These are phyloP conservation scores for Pollachius pollachius DNA, from an alignment of 2,113 vertebrate genomes.

Conservation along the genomic window DNA sequence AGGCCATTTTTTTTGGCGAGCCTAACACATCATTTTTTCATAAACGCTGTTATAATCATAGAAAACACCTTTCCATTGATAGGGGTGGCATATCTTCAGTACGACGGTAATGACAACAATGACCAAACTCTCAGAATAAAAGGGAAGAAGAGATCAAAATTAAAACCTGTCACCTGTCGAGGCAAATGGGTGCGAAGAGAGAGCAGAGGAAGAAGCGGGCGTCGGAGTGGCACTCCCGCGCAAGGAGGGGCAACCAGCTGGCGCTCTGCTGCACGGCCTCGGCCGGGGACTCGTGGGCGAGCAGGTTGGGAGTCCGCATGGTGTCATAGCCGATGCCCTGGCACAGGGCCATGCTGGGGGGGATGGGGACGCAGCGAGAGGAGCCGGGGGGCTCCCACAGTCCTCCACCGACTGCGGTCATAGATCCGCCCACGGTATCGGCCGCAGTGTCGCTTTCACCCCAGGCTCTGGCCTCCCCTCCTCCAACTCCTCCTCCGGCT, in stretches of 20 bases:
- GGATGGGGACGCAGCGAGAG: slow-evolving; percentile 73
- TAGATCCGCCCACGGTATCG: slow-evolving; percentile 31
- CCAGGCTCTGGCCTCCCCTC: slow-evolving; percentile 23
- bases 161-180: slow-evolving; percentile 76
- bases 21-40: too few species aligned
- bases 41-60: too few species aligned
- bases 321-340: slow-evolving; percentile 79
- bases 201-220: slow-evolving; percentile 85
- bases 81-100: too few species aligned
- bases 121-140: too few species aligned
- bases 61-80: too few species aligned
- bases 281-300: slow-evolving; percentile 78
- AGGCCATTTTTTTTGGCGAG: too few species aligned
- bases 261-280: slow-evolving; percentile 82
- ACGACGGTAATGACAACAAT: too few species aligned
- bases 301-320: slow-evolving; percentile 82
- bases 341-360: slow-evolving; percentile 77
- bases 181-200: slow-evolving; percentile 82
- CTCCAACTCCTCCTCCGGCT: slow-evolving; percentile 14
- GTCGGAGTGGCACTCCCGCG: slow-evolving; percentile 79
- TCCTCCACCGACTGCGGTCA: slow-evolving; percentile 32
- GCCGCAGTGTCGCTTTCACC: slow-evolving; percentile 16
- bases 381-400: slow-evolving; percentile 73
- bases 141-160: not conserved
- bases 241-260: slow-evolving; percentile 82